Conservation (phyloP, 2,888 invertebrate species). For the Andrena trimmerana region DNA sequence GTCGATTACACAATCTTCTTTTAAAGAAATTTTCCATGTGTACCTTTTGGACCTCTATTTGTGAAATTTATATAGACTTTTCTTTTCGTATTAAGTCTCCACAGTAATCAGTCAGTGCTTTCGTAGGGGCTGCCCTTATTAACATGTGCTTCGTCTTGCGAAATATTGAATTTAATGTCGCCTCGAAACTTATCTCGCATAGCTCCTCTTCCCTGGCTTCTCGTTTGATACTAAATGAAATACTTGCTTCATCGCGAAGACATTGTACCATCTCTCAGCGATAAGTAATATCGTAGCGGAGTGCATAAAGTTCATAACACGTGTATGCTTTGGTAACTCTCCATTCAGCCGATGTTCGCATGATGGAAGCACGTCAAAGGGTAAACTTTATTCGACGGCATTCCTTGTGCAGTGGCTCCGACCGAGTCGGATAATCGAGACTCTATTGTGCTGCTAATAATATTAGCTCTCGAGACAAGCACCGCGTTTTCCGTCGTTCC, state of each 20-base stretch:
- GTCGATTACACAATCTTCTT: no score
- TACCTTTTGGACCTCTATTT: no score
- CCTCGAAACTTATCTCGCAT: neutral
- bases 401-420: constrained; percentile 50
- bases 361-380: constrained; percentile 55
- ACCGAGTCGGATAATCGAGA: constrained; percentile 58
- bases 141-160: neutral
- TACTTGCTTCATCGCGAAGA: neutral
- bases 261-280: constrained; percentile 29
- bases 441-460: constrained; percentile 56
- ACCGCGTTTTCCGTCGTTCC: constrained; percentile 28
- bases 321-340: constrained; percentile 52
- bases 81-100: neutral
- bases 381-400: constrained; percentile 58
- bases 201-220: neutral
- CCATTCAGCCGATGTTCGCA: constrained; percentile 41
- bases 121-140: neutral
- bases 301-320: constrained; percentile 48
- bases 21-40: no score
- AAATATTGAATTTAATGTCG: neutral
- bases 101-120: neutral
- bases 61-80: neutral
- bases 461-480: constrained; percentile 47
- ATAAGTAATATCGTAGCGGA: constrained; percentile 37
- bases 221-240: constrained; percentile 14